A percentile compares a stretch with the other conserved stretches of the same genome.
These are phyloP conservation scores for Mayetiola destructor DNA, from an alignment of 2,888 invertebrate genomes.

Conservation along the genomic window DNA sequence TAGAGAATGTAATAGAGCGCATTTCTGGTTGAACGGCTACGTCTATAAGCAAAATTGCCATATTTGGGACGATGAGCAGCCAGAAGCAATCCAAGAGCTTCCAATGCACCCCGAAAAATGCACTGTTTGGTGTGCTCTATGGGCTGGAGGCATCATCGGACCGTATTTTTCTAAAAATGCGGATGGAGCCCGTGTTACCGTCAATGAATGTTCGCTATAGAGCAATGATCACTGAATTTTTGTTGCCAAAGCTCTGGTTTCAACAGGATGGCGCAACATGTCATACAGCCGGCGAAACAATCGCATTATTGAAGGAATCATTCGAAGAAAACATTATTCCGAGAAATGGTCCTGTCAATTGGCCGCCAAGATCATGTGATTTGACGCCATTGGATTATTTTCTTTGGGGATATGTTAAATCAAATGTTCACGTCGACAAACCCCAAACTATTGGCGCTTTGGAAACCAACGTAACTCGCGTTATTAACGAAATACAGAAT, in stretches of 20 bases:
- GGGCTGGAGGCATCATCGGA: background rate
- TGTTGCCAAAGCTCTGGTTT: slow-evolving; percentile 5
- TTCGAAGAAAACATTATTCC: slow-evolving; percentile 10
- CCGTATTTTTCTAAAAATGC: background rate
- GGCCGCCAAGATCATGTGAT: too few species aligned
- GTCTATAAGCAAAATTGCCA: slow-evolving; percentile 1
- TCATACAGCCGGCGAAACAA: background rate
- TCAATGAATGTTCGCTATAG: slow-evolving; percentile 12
- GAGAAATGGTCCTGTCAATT: too few species aligned
- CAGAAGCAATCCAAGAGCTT: background rate
- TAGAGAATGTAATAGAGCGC: background rate
- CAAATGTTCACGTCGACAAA: too few species aligned
- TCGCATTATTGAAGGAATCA: slow-evolving; percentile 9
- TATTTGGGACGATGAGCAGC: background rate
- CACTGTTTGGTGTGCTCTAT: background rate
- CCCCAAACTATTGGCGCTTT: too few species aligned
- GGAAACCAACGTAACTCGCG: too few species aligned
- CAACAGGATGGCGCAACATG: slow-evolving; percentile 14
- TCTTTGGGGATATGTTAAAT: too few species aligned
- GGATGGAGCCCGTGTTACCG: background rate
- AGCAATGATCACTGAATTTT: background rate
- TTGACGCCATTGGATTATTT: too few species aligned
- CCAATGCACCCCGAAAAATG: slow-evolving; percentile 13
- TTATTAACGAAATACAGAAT: too few species aligned
- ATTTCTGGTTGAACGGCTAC: slow-evolving; percentile 11